A percentile compares a stretch with the other conserved stretches of the same genome.
phyloP scores from a whole-genome alignment of 2,113 vertebrate species.

The Dasypus novemcinctus region DNA sequence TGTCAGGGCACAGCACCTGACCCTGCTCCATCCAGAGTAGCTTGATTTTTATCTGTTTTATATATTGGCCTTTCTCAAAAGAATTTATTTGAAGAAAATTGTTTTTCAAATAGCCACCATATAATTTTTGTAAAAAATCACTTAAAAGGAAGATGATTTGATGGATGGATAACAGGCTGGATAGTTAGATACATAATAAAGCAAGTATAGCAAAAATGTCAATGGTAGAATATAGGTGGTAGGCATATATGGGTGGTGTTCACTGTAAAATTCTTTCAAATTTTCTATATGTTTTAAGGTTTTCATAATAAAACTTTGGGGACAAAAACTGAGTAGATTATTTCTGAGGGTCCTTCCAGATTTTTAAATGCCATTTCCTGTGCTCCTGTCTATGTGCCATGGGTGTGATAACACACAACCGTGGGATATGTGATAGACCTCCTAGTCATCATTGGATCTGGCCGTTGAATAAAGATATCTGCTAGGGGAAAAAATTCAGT shows the following conservation, averaged over 20 bases:
- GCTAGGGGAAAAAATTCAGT: neutral
- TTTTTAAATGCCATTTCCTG: neutral
- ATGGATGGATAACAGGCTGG: neutral
- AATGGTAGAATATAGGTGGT: neutral
- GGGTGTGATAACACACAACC: neutral
- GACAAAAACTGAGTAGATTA: neutral
- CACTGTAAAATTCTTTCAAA: neutral
- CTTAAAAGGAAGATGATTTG: neutral
- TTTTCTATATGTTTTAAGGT: neutral
- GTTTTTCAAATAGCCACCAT: neutral
- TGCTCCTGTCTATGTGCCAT: neutral
- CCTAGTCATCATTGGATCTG: neutral
- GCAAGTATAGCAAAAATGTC: neutral
- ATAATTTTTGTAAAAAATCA: neutral
- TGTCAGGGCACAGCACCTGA: neutral
- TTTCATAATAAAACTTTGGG: neutral
- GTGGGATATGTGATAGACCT: neutral
- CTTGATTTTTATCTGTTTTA: neutral
- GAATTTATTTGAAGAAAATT: neutral
- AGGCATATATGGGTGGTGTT: neutral
- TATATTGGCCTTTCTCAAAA: neutral
- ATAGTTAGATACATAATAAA: neutral
- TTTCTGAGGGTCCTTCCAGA: neutral
- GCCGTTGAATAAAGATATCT: neutral
- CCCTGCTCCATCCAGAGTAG: neutral